A percentile compares a stretch with the other conserved stretches of the same genome.
Conservation (phyloP, 1,140 invertebrate genomes). For the Pseudomyrmex cubaensis region DNA sequence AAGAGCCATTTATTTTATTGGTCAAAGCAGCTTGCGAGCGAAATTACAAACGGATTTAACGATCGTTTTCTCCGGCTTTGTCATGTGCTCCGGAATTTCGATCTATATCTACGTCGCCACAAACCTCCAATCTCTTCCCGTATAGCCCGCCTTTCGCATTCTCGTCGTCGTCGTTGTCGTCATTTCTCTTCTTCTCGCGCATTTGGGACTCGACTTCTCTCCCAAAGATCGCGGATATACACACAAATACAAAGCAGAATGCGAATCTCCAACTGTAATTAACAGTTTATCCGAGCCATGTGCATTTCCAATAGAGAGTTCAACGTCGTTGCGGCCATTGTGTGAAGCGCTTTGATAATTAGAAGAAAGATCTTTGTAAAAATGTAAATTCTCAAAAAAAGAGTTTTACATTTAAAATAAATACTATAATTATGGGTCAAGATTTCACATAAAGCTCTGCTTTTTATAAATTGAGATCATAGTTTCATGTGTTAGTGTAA, state of each 20-base stretch:
- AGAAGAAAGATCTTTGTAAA: background rate
- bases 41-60: conserved; percentile 70
- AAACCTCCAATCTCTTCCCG: conserved; percentile 18
- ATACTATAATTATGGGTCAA: no score
- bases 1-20: conserved; percentile 62
- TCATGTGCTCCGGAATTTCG: conserved; percentile 67
- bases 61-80: conserved; percentile 72
- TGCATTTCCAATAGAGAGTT: conserved; percentile 45
- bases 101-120: conserved; percentile 51
- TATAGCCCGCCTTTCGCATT: conserved; percentile 5
- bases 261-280: conserved; percentile 63
- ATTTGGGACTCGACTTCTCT: conserved; percentile 54
- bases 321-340: conserved; percentile 25
- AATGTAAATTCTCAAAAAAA: background rate
- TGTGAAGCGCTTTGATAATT: background rate
- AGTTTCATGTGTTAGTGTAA: background rate
- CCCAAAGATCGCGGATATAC: conserved; percentile 36
- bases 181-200: background rate
- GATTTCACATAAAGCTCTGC: background rate
- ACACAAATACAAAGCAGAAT: background rate
- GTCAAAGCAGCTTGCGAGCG: conserved; percentile 62
- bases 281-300: conserved; percentile 59
- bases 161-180: conserved; percentile 14
- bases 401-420: no score
- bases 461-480: background rate